Evolutionary conservation across 2,797 vertebrate species (phyloP).

Genomic region (Balearica regulorum): DNA sequence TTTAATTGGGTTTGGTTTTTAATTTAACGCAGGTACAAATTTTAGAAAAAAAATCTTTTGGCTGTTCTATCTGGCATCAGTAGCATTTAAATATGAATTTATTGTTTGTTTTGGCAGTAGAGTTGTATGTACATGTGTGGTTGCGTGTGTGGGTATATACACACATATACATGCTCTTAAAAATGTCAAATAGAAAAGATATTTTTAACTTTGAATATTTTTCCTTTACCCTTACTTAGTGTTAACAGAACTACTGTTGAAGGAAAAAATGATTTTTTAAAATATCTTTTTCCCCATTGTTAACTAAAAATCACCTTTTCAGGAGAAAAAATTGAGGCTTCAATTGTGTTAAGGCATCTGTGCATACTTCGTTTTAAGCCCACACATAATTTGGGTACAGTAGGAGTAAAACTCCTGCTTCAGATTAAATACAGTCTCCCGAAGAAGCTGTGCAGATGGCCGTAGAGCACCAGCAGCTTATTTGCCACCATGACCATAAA

Average conservation of each 20-base stretch:
- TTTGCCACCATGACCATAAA: neutral
- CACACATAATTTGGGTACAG: neutral
- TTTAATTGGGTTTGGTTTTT: neutral
- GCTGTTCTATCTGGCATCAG: neutral
- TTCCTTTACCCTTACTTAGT: neutral
- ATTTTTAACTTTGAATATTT: neutral
- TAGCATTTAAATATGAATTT: slow-evolving; percentile 1
- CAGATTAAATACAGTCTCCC: neutral
- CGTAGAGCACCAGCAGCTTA: neutral
- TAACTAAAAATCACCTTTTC: neutral
- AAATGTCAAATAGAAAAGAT: neutral
- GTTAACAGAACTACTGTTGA: neutral
- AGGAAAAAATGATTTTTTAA: neutral
- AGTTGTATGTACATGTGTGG: slow-evolving; percentile 44
- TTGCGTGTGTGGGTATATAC: slow-evolving; percentile 32
- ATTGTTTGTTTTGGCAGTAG: slow-evolving; percentile 33
- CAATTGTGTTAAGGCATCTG: neutral
- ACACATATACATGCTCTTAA: slow-evolving; percentile 48
- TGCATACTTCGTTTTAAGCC: neutral
- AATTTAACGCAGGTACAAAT: neutral
- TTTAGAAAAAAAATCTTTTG: neutral
- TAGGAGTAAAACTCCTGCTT: neutral
- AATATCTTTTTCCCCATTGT: neutral
- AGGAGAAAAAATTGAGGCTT: neutral
- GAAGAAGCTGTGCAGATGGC: neutral